phyloP scores from a whole-genome alignment of 2,113 vertebrate species.

The Macrotis lagotis region DNA sequence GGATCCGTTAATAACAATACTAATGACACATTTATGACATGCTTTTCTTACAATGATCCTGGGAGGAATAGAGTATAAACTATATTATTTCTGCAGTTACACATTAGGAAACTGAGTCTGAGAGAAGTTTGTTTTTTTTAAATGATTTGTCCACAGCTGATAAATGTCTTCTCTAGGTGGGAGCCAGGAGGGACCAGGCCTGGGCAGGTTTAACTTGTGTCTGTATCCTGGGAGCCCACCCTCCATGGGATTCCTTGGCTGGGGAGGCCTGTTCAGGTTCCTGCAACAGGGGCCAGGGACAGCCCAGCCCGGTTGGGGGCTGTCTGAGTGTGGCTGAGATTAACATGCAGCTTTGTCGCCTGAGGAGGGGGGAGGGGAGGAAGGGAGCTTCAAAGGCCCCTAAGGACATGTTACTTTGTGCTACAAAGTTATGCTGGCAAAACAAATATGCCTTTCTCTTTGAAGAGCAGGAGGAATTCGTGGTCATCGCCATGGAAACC shows the following conservation, averaged over 20 bases:
- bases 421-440: slow-evolving; percentile 91
- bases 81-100: neutral
- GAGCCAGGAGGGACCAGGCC: neutral
- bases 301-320: slow-evolving; percentile 47
- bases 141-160: neutral
- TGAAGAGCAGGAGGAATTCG: slow-evolving; percentile 91
- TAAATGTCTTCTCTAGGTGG: neutral
- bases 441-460: slow-evolving; percentile 97
- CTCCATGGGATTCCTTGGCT: neutral
- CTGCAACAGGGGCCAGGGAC: slow-evolving; percentile 10
- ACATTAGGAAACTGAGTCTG: neutral
- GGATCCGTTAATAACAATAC: neutral
- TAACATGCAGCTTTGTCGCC: slow-evolving; percentile 92
- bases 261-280: neutral
- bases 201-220: neutral
- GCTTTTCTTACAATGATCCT: neutral
- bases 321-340: slow-evolving; percentile 91
- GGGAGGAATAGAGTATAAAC: rapidly evolving
- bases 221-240: neutral
- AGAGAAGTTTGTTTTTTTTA: neutral
- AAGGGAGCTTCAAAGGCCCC: slow-evolving; percentile 85
- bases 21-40: neutral
- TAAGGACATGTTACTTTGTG: slow-evolving; percentile 91
- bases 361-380: slow-evolving; percentile 70
- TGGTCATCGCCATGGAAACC: slow-evolving; percentile 91